Conservation (phyloP, 2,888 invertebrate species). For the Neuroscelio doddi region DNA sequence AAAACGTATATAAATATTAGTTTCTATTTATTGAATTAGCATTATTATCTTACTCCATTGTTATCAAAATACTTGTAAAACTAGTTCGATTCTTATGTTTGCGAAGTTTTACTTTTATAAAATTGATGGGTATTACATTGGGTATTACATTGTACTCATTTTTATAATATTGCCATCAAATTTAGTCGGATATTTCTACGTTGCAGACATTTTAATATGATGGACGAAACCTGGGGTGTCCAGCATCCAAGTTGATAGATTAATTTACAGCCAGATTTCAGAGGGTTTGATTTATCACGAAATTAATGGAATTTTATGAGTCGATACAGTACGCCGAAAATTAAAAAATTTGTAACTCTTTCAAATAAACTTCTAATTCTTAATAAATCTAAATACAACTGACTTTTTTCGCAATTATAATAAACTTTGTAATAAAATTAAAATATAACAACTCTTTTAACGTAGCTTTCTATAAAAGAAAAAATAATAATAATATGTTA, state of each 20-base stretch:
- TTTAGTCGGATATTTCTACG: conserved; percentile 49
- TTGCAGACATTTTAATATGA: conserved; percentile 50
- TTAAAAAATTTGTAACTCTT: conserved; percentile 3
- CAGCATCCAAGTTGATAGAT: conserved; percentile 40
- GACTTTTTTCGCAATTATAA: too few relatives aligned
- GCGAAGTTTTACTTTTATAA: background rate
- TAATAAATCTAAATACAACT: too few relatives aligned
- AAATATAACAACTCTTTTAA: too few relatives aligned
- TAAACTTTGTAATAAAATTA: too few relatives aligned
- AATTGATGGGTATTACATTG: too few relatives aligned
- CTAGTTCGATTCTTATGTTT: background rate
- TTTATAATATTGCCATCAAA: conserved; percentile 48
- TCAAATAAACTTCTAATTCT: background rate
- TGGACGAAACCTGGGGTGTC: conserved; percentile 4
- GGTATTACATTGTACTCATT: conserved; percentile 1
- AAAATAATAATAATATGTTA: too few relatives aligned
- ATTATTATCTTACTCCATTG: too few relatives aligned
- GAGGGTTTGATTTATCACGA: conserved; percentile 52
- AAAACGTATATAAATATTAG: too few relatives aligned
- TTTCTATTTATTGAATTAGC: too few relatives aligned
- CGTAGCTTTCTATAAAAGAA: too few relatives aligned
- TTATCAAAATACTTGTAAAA: too few relatives aligned
- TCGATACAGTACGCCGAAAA: conserved; percentile 7
- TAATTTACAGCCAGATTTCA: conserved; percentile 55
- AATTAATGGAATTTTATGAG: conserved; percentile 56